phyloP scores from a whole-genome alignment of 2,113 vertebrate genomes.

The Chloropsis cyanopogon region DNA sequence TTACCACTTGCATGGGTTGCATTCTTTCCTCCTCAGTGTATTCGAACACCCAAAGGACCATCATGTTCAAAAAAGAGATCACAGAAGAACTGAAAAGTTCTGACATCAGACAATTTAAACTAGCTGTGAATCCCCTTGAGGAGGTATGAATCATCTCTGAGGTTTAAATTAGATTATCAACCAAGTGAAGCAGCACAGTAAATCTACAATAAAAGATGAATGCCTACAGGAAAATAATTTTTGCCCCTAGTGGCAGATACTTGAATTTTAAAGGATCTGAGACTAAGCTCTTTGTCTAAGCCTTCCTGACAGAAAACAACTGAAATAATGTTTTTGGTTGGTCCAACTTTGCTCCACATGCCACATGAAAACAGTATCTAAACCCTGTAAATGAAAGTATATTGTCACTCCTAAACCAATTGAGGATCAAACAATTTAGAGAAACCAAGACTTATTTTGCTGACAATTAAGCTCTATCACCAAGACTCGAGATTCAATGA shows the following conservation, averaged over 20 bases:
- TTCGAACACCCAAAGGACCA: not conserved
- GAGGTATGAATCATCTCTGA: conserved; percentile 63
- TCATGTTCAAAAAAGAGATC: conserved; percentile 1
- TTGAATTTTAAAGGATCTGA: conserved; percentile 69
- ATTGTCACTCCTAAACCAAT: conserved; percentile 62
- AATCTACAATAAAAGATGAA: conserved; percentile 54
- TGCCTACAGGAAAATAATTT: conserved; percentile 67
- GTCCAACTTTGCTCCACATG: conserved; percentile 48
- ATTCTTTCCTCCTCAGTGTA: not conserved
- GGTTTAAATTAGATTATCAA: conserved; percentile 68
- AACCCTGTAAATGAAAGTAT: conserved; percentile 54
- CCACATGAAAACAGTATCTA: conserved; percentile 53
- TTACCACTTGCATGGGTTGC: not conserved
- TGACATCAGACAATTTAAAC: conserved; percentile 51
- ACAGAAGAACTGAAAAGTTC: conserved; percentile 36
- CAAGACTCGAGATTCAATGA: conserved; percentile 49
- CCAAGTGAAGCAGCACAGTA: conserved; percentile 29
- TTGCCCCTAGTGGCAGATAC: conserved; percentile 71
- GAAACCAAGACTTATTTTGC: conserved; percentile 70
- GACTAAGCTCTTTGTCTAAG: conserved; percentile 67
- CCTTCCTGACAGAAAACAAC: conserved; percentile 58
- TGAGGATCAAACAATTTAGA: conserved; percentile 69
- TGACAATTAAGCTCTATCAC: conserved; percentile 66
- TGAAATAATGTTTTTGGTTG: conserved; percentile 50
- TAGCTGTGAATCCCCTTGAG: conserved; percentile 62